Evolutionary conservation across 1,140 invertebrate species (phyloP), one percentile per base, ranked within the genome.

Genomic region (Sarcophaga bullata): DNA sequence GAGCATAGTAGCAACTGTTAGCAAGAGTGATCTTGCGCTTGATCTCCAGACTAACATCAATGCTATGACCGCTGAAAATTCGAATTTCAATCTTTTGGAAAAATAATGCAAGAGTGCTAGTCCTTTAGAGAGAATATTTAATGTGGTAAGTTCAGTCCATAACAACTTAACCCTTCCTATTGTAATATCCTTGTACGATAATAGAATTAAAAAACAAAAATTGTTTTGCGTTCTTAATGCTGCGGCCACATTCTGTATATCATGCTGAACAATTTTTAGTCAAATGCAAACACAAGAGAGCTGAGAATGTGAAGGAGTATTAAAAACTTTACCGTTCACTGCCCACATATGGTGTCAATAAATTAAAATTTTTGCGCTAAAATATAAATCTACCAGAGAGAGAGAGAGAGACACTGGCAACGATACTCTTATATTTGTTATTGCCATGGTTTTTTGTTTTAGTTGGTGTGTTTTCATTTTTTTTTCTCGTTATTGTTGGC

Each of bases 311-410:
- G 25, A 37, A 78, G 48, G 48, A 76, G n/a, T 49, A 76, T 76
- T 46, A 76, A 49, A 78, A 78, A 78, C 85, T 85, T 87, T 86
- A 84, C 85, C 85, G 86, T 86, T 86, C 85, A 83, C 82, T 88
- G 87, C 87, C 87, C 87, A 88, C 87, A 88, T 88, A 88, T 88
- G 87, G 87, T 85, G 87, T 88, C 87, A 87, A 88, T 88, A 88
- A 88, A 88, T 88, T 88, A 88, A 88, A 88, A 88, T 86, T 86
- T 86, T 85, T 49, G 37, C 10, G 75, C 75, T 19, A 78, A 78
- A 52, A 15, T 78, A 78, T 78, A 48, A 78, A 78, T 9, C 75
- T 25, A 68, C n/a, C 54, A 11, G 6, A 37, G 25, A 37, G 25
- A 4, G 15, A 11, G 6, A 37, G 25, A 37, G 25, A 4, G 15